These are phyloP conservation scores for Phalera bucephala DNA, from an alignment of 2,888 invertebrate genomes.

Conservation along the genomic window DNA sequence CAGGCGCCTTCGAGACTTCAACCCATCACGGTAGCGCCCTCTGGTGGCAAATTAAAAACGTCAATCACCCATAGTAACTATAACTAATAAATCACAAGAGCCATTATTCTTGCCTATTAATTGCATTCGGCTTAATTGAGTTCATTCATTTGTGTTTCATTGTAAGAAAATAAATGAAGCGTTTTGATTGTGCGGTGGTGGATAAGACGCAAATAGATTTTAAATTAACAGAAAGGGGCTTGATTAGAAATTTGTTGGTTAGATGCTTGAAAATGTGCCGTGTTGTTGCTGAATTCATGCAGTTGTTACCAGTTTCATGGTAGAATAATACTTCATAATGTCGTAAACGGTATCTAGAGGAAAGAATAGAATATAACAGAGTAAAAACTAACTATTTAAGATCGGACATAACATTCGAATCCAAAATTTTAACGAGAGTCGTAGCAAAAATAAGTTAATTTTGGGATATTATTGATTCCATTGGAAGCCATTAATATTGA, in stretches of 20 bases:
- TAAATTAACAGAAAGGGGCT: slow-evolving; percentile 28
- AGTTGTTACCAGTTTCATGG: too few relatives aligned
- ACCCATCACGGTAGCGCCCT: slow-evolving; percentile 36
- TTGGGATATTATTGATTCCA: too few relatives aligned
- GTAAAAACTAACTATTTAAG: too few relatives aligned
- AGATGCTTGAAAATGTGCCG: slow-evolving; percentile 6
- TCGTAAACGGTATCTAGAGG: too few relatives aligned
- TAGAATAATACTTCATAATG: too few relatives aligned
- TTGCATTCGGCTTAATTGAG: slow-evolving; percentile 69
- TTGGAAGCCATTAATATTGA: too few relatives aligned
- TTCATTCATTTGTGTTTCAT: slow-evolving; percentile 65
- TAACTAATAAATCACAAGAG: slow-evolving; percentile 69
- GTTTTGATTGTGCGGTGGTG: slow-evolving; percentile 45
- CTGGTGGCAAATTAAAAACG: slow-evolving; percentile 68
- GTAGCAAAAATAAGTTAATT: too few relatives aligned
- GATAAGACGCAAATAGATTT: slow-evolving; percentile 36
- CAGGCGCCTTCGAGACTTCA: slow-evolving; percentile 41
- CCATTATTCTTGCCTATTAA: slow-evolving; percentile 72
- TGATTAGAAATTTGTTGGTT: slow-evolving; percentile 16
- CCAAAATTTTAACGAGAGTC: too few relatives aligned
- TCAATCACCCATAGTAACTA: slow-evolving; percentile 68
- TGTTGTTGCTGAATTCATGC: too few relatives aligned
- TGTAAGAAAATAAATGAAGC: slow-evolving; percentile 62
- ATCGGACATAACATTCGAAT: too few relatives aligned
- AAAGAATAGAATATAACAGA: too few relatives aligned